Conservation (phyloP, 2,113 vertebrate species). For the Thamnophis sirtalis region DNA sequence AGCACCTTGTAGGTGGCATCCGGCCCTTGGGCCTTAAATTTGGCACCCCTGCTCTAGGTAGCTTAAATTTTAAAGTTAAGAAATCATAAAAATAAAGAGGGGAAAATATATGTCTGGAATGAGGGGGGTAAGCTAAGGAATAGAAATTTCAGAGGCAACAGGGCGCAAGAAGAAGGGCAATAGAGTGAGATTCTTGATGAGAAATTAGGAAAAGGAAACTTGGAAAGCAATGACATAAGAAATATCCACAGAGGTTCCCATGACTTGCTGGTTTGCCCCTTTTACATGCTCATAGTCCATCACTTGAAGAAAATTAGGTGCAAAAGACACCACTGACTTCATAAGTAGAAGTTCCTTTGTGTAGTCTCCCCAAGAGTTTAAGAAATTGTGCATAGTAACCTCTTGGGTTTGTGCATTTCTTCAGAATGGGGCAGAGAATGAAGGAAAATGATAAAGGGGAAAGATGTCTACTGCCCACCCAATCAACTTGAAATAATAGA, state of each 20-base stretch:
- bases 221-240: background rate
- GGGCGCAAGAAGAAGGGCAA: background rate
- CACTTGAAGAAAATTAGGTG: background rate
- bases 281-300: background rate
- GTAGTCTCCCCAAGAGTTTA: background rate
- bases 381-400: background rate
- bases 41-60: background rate
- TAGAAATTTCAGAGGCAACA: no score
- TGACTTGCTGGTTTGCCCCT: background rate
- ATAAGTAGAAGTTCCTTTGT: background rate
- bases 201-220: no score
- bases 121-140: background rate
- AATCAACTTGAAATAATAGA: background rate
- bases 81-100: background rate
- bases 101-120: background rate
- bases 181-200: background rate
- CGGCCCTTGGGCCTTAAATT: no score
- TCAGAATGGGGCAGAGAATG: background rate
- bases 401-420: background rate
- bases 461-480: background rate
- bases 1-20: no score
- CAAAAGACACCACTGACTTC: background rate
- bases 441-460: background rate
- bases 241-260: background rate
- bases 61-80: background rate